Conservation (phyloP, 2,113 vertebrate genomes). For the Sus scrofa region T2T-Sscrofa CM000824.6:231536501-231537000, state of each 20-base stretch:
- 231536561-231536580: neutral
- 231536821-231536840: neutral
- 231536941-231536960: neutral
- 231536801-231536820: rapidly evolving
- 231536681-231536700: neutral
- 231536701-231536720: no score
- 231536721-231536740: rapidly evolving
- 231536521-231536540: neutral
- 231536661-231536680: rapidly evolving
- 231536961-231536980: neutral
- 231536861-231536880: neutral
- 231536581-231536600: rapidly evolving
- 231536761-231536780: neutral
- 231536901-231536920: neutral
- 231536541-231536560: rapidly evolving
- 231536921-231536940: neutral
- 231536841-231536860: neutral
- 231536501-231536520: no score
- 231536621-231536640: rapidly evolving
- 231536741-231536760: neutral
- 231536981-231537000: rapidly evolving
- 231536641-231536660: neutral
- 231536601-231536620: neutral
- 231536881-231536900: neutral
- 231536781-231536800: neutral